Percentiles rank a stretch among this genome's conserved stretches.
phyloP scores from a whole-genome alignment of 2,113 vertebrate genomes.

The Menidia beryllina region DNA sequence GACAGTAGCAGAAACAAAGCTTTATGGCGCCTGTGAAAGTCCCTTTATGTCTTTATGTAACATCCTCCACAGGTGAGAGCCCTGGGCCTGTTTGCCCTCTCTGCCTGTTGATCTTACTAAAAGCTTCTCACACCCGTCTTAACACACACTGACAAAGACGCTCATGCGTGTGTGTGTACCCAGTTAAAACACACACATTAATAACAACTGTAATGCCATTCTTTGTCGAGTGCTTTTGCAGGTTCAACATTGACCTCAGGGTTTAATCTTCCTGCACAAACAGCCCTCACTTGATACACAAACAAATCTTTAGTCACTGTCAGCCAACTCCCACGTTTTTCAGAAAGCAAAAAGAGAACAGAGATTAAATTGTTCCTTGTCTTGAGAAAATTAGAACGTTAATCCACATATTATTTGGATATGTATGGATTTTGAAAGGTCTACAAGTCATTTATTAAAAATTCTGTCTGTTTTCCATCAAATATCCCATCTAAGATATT shows the following conservation, averaged over 20 bases:
- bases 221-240: constrained; percentile 69
- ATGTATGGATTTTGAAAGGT: no score
- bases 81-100: constrained; percentile 72
- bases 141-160: constrained; percentile 46
- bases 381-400: constrained; percentile 16
- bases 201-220: constrained; percentile 75
- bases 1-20: constrained; percentile 1
- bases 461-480: no score
- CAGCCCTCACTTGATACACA: constrained; percentile 56
- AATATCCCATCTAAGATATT: no score
- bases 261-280: constrained; percentile 76
- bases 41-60: constrained; percentile 33
- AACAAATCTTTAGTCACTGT: constrained; percentile 71
- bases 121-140: constrained; percentile 76
- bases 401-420: no score
- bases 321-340: constrained; percentile 49
- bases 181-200: constrained; percentile 79
- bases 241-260: constrained; percentile 69
- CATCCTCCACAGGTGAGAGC: constrained; percentile 63
- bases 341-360: constrained; percentile 28
- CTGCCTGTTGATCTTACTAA: constrained; percentile 78
- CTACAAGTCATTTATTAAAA: no score
- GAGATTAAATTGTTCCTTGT: constrained; percentile 13
- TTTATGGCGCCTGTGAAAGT: constrained; percentile 30
- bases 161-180: constrained; percentile 57